These are phyloP conservation scores for Scotopteryx bipunctaria DNA, from an alignment of 2,888 invertebrate genomes.

Conservation along the genomic window DNA sequence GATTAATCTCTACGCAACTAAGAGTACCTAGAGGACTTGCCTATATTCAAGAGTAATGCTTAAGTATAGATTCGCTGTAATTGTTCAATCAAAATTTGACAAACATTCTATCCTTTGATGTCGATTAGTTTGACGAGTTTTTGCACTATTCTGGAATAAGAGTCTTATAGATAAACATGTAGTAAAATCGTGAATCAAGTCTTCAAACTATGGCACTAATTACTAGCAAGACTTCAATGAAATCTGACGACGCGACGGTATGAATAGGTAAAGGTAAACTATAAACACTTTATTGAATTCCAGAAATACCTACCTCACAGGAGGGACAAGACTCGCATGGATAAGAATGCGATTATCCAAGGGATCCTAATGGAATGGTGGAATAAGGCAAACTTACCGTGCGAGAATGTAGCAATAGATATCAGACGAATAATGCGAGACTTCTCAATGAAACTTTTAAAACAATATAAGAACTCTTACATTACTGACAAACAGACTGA, in stretches of 20 bases:
- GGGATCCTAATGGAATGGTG: conserved; percentile 4
- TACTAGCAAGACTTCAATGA: background rate
- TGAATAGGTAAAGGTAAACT: background rate
- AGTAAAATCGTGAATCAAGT: too few species aligned
- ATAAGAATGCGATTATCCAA: conserved; percentile 19
- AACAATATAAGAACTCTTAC: background rate
- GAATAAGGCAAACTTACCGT: conserved; percentile 14
- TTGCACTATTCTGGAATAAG: too few species aligned
- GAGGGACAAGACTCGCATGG: conserved; percentile 7
- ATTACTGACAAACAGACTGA: too few species aligned
- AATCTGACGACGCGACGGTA: background rate
- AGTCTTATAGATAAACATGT: too few species aligned
- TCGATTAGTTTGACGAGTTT: too few species aligned
- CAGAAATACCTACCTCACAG: conserved; percentile 6
- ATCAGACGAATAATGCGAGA: conserved; percentile 9
- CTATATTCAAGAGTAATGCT: too few species aligned
- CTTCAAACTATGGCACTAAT: background rate
- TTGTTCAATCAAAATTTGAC: too few species aligned
- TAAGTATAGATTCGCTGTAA: too few species aligned
- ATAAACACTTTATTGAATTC: conserved; percentile 7
- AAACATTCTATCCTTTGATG: too few species aligned
- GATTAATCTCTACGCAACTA: too few species aligned
- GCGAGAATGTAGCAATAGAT: conserved; percentile 16
- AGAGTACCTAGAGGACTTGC: too few species aligned
- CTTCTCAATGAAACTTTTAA: conserved; percentile 4